Evolutionary conservation across 2,888 invertebrate genomes (phyloP), one percentile per base, ranked within the genome.

Genomic region (Phalera bucephala): DNA sequence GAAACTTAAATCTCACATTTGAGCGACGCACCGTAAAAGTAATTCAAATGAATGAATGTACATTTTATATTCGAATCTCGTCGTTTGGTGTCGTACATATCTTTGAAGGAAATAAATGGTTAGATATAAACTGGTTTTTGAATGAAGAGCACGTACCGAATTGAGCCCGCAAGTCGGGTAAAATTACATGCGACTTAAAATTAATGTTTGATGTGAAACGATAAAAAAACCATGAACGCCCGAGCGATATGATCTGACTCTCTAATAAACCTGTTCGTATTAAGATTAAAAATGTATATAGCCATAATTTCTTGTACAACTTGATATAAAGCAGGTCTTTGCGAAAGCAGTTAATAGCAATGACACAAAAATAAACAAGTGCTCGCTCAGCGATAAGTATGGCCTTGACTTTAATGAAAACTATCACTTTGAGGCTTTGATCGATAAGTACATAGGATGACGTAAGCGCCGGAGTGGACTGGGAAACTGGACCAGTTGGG

Each of bases 401-500:
- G 44, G 32, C 64, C 64, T 58, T 63, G 59, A 64, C 59, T 57
- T 63, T 48, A 48, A 44, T 44, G 17, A 39, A 31, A 40, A 55
- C 52, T 54, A 57, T 57, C 47, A 46, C 46, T 52, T 53, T 48
- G 48, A 52, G 48, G 43, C 48, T 52, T 45, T 41, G 45, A 49
- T 45, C 47, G 45, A 40, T 42, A 43, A 35, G 31, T 43, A 44
- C 36, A 31, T 40, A 32, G 38, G 47, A 46, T 66, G 63, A 67
- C 63, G 65, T 67, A 62, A 67, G 37, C 36, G 27, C 12, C 12
- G 34, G 43, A 51, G 40, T 45, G 43, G 35, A 48, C 58, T 52
- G 47, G 45, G 42, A 51, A 54, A 57, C 63, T 56, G 61, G 56
- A 45, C 53, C 63, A 55, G 63, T 51, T 45, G 33, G 50, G 53